Conservation (phyloP, 1,140 invertebrate species). For the Drosophila mauritiana region DNA sequence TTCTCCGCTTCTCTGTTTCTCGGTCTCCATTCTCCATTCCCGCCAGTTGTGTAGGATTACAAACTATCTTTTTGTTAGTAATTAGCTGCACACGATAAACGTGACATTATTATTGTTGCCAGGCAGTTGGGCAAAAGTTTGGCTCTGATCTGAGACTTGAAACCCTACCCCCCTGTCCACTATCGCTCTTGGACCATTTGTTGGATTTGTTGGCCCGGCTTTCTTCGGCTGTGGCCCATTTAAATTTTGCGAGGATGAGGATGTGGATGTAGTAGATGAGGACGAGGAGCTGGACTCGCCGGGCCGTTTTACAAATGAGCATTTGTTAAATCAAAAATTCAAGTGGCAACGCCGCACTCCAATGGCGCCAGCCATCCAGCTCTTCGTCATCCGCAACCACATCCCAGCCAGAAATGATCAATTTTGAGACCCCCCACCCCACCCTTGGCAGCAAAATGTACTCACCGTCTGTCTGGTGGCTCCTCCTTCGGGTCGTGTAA, state of each 20-base stretch:
- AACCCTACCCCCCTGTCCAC: no score
- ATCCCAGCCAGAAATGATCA: constrained; percentile 56
- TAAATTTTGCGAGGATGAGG: constrained; percentile 51
- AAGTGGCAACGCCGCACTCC: constrained; percentile 79
- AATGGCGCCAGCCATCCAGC: constrained; percentile 51
- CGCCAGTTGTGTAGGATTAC: constrained; percentile 67
- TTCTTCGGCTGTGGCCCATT: constrained; percentile 27
- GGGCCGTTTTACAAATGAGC: constrained; percentile 75
- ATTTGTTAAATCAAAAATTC: constrained; percentile 83
- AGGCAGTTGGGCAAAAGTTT: constrained; percentile 68
- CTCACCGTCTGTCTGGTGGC: constrained; percentile 17
- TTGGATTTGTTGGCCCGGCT: not conserved
- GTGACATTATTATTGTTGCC: constrained; percentile 82
- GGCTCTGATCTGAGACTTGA: constrained; percentile 9
- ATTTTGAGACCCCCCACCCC: constrained; percentile 27
- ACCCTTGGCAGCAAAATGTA: not conserved
- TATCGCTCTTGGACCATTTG: not conserved
- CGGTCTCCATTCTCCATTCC: constrained; percentile 2
- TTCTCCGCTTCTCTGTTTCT: constrained; percentile 1
- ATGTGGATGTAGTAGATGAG: not conserved
- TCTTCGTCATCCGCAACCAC: constrained; percentile 10
- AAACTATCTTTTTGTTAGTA: constrained; percentile 83
- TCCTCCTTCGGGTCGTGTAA: constrained; percentile 76
- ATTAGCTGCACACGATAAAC: constrained; percentile 83
- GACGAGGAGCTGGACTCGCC: constrained; percentile 13